Evolutionary conservation across 2,797 vertebrate species (phyloP).

Genomic region (Sitta carolinensis): DNA sequence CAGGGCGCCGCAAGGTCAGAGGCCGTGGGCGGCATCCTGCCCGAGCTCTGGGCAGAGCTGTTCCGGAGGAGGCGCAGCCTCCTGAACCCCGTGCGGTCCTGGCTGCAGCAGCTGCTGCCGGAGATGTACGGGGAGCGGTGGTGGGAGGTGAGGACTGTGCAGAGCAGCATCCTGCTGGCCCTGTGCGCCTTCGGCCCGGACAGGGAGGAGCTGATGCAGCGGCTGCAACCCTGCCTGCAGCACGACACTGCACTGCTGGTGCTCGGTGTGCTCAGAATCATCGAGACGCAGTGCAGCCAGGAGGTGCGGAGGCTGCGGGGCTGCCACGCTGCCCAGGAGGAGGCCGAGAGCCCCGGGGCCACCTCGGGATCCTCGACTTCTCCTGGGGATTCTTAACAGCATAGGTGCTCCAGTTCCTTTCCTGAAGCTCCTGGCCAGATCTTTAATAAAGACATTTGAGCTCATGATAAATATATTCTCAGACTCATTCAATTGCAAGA

Average conservation of each 20-base stretch:
- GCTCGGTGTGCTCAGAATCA: background rate
- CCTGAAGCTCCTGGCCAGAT: background rate
- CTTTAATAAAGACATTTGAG: background rate
- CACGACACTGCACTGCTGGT: background rate
- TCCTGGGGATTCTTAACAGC: background rate
- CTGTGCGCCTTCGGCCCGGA: background rate
- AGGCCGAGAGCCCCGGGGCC: background rate
- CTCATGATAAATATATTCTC: background rate
- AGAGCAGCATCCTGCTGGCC: background rate
- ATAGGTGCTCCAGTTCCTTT: background rate
- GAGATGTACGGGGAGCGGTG: background rate
- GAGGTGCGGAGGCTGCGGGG: background rate
- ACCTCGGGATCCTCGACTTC: background rate
- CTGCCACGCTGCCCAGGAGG: background rate
- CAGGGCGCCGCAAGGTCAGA: rapidly evolving
- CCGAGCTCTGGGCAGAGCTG: background rate
- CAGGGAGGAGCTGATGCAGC: background rate
- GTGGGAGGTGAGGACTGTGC: background rate
- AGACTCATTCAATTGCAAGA: background rate
- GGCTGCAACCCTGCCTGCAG: background rate
- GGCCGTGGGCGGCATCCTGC: background rate
- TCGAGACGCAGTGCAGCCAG: background rate
- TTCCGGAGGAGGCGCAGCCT: background rate
- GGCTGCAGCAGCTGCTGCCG: background rate
- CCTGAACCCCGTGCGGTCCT: background rate